A percentile compares a stretch with the other conserved stretches of the same genome.
These are phyloP conservation scores for Parazoanthus atlanticus DNA, from an alignment of 92 coral and sea anemone species.

Conservation along the genomic window DNA sequence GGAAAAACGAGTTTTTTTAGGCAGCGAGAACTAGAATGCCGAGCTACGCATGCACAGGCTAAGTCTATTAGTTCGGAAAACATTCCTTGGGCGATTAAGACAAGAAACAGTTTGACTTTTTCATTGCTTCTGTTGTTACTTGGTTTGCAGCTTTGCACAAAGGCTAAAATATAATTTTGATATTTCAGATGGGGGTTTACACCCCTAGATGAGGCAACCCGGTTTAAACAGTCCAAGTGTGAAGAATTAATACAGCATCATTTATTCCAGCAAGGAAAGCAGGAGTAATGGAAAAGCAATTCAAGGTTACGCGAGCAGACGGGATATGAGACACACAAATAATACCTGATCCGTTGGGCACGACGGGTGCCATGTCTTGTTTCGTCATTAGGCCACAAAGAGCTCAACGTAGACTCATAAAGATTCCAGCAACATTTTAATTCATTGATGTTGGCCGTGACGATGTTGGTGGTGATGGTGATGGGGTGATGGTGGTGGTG, in stretches of 20 bases:
- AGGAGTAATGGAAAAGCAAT: neutral
- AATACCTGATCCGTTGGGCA: neutral
- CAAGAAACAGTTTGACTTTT: neutral
- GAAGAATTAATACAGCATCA: constrained; percentile 44
- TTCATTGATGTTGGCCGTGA: neutral
- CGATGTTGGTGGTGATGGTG: neutral
- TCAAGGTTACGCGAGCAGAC: neutral
- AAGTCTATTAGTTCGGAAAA: no score
- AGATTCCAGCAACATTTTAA: neutral
- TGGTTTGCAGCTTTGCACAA: neutral
- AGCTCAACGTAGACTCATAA: neutral
- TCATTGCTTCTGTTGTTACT: no score
- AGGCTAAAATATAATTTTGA: neutral
- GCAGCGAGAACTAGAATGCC: neutral
- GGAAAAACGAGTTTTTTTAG: neutral
- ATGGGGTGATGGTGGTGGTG: neutral
- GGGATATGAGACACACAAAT: neutral
- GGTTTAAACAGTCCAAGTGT: constrained; percentile 50
- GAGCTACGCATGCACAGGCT: no score
- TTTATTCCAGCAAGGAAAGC: constrained; percentile 41
- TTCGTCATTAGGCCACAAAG: neutral
- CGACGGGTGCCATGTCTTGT: neutral
- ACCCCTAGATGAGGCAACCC: constrained; percentile 61
- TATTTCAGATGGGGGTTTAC: constrained; percentile 57
- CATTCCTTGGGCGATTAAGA: neutral